Conservation (phyloP, 2,797 vertebrate genomes). For the Xenentodon cancila region DNA sequence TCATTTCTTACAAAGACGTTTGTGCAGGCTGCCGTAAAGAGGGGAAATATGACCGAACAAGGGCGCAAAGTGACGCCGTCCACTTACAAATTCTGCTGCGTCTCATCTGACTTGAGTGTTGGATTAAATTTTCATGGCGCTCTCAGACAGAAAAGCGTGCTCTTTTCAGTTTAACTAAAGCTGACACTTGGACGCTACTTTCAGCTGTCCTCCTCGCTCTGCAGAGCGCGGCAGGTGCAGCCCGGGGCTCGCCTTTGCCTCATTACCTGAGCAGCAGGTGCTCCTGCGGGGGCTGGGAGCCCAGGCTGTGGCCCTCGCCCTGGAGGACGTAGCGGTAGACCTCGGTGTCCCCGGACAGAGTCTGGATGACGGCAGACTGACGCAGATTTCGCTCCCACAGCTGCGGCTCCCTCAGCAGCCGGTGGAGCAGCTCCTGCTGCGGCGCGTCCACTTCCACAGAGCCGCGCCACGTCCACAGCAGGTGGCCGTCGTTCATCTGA, state of each 20-base stretch:
- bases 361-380: conserved; percentile 72
- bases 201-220: conserved; percentile 8
- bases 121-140: conserved; percentile 37
- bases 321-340: conserved; percentile 77
- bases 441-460: conserved; percentile 78
- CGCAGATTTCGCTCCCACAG: conserved; percentile 77
- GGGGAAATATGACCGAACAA: neutral
- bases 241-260: conserved; percentile 7
- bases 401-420: conserved; percentile 76
- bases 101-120: conserved; percentile 27
- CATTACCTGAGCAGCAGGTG: conserved; percentile 83
- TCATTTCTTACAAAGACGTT: conserved; percentile 2
- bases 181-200: conserved; percentile 11
- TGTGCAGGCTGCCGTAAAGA: neutral
- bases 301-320: conserved; percentile 47
- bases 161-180: conserved; percentile 12
- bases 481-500: conserved; percentile 79
- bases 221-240: conserved; percentile 1
- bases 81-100: conserved; percentile 23
- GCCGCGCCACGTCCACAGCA: conserved; percentile 71
- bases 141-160: neutral
- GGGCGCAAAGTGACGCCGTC: neutral
- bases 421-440: conserved; percentile 75
- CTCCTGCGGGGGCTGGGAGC: conserved; percentile 68
- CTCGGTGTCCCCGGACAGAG: conserved; percentile 76